Percentiles rank a stretch among this genome's conserved stretches.
Conservation (phyloP, 2,888 invertebrate species). For the Cyclophora punctaria region DNA sequence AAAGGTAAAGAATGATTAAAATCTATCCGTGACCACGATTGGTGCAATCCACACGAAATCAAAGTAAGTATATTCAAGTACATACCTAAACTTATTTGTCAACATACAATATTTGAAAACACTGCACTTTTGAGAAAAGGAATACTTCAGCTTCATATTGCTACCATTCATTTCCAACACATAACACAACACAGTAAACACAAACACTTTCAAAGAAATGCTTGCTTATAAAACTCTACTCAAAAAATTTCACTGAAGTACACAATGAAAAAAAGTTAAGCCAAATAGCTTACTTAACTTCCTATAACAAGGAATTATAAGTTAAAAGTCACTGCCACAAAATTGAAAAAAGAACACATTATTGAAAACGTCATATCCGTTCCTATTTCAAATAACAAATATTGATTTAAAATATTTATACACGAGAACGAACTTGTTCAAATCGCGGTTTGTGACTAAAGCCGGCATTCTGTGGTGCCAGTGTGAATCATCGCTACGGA, state of each 20-base stretch:
- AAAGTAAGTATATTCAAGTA: too few relatives aligned
- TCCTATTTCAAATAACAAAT: slow-evolving; percentile 36
- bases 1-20: too few relatives aligned
- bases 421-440: slow-evolving; percentile 42
- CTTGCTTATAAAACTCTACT: neutral
- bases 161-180: neutral
- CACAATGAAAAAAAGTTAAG: too few relatives aligned
- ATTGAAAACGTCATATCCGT: slow-evolving; percentile 15
- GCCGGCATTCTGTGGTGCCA: slow-evolving; percentile 19
- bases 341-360: neutral
- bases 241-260: too few relatives aligned
- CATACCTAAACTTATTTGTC: too few relatives aligned
- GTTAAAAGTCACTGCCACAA: neutral
- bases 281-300: neutral
- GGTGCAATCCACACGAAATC: too few relatives aligned
- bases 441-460: slow-evolving; percentile 46
- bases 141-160: too few relatives aligned
- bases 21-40: too few relatives aligned
- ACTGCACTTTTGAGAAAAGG: too few relatives aligned
- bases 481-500: slow-evolving; percentile 56
- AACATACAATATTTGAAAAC: too few relatives aligned
- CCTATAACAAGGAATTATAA: neutral
- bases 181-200: neutral
- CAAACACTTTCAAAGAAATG: neutral
- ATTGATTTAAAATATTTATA: slow-evolving; percentile 53